Evolutionary conservation across 2,888 invertebrate genomes (phyloP).

Genomic region (Atethmia centrago): DNA sequence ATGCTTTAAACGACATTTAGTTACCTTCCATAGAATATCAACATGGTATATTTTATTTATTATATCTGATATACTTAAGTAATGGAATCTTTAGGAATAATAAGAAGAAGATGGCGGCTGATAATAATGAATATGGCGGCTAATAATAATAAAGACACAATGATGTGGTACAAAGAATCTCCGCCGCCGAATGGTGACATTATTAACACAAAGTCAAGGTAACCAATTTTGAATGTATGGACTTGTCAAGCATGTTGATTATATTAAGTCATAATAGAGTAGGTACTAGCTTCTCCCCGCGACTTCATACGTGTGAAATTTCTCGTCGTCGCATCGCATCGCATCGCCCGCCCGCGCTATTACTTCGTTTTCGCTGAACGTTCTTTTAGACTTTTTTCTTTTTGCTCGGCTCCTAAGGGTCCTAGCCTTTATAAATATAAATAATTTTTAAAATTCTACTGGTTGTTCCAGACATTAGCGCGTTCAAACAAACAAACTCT

Average conservation of each 20-base stretch:
- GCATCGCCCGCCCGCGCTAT: too few relatives aligned
- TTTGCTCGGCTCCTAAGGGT: too few relatives aligned
- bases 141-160: conserved; percentile 32
- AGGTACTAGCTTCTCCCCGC: neutral
- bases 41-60: conserved; percentile 42
- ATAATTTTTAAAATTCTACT: too few relatives aligned
- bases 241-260: conserved; percentile 4
- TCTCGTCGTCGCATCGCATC: too few relatives aligned
- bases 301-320: too few relatives aligned
- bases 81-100: conserved; percentile 25
- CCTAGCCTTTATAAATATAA: too few relatives aligned
- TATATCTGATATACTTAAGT: conserved; percentile 25
- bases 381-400: too few relatives aligned
- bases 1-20: conserved; percentile 63
- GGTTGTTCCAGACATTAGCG: too few relatives aligned
- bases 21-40: conserved; percentile 49
- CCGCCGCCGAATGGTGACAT: conserved; percentile 20
- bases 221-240: conserved; percentile 18
- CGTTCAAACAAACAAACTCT: too few relatives aligned
- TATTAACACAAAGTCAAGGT: conserved; percentile 19
- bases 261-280: neutral
- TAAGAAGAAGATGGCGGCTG: conserved; percentile 32
- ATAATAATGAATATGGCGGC: conserved; percentile 36
- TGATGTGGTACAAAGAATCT: neutral
- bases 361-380: too few relatives aligned